Base-by-base conservation (phyloP, 2,888 invertebrate genomes). In the Portevinia maculata region DNA sequence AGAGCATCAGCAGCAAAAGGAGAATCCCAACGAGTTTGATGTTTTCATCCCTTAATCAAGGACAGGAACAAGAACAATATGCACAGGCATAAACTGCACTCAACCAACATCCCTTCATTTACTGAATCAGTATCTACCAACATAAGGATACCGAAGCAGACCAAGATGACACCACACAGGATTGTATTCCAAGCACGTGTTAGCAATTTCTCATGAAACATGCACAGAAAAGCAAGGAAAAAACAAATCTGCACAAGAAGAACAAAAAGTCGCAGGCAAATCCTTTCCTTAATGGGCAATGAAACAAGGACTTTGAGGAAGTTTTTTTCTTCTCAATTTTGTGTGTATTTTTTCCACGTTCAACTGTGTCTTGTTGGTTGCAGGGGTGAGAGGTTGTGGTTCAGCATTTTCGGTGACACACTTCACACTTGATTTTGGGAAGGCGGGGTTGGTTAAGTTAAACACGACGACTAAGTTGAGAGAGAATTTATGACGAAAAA, bases 171-270 rank as follows among this genome's bases (percentile, higher is more conserved):
- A 50, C 32, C 48, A 52, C 64, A 24, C 13, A 64, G 39, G 48
- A 64, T 62, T 71, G 71, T 83, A 89, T 90, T 87, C 89, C 59
- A 84, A 86, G 87, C 89, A 89, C 89, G 89, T 88, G 88, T 89
- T 87, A 86, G 89, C 89, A 90, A 89, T 89, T 90, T 90, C 89
- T 89, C 89, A 89, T 89, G 89, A 88, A 89, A 89, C 89, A 89
- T 83, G 83, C 78, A 83, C 71, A 76, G 64, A 34, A 8, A 13
- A 53, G 28, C 37, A 21, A 11, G 41, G n/a, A 30, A 50, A 39
- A 53, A 62, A 74, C 39, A 67, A 57, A 48, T 46, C 52, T 59
- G 28, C 52, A 34, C n/a, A n/a, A 69, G 39, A 81, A 59, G 50
- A 75, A 65, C 41, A 71, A 70, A 59, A 73, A 83, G 67, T 78